phyloP scores from a whole-genome alignment of 2,888 invertebrate species.

The Pyrochroa serraticornis region DNA sequence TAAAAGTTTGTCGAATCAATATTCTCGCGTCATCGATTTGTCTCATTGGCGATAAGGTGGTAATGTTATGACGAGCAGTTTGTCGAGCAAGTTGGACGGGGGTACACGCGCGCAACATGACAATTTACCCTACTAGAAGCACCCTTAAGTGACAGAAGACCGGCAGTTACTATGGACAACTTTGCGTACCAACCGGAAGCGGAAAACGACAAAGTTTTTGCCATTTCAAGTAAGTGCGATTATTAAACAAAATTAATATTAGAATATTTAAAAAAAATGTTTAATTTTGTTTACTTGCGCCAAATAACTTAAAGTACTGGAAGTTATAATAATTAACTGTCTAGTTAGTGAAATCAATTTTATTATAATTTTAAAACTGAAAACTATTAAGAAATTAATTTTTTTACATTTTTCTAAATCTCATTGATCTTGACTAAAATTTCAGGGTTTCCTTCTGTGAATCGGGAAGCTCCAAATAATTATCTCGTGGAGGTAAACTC shows the following conservation, averaged over 20 bases:
- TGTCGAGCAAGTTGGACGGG: constrained; percentile 1
- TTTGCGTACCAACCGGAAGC: constrained; percentile 41
- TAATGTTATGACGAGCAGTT: constrained; percentile 20
- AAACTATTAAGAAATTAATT: no score
- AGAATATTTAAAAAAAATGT: not conserved
- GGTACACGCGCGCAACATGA: constrained; percentile 25
- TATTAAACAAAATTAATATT: not conserved
- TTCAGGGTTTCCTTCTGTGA: constrained; percentile 47
- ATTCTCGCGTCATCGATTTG: constrained; percentile 39
- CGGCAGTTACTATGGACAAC: constrained; percentile 39
- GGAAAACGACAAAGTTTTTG: constrained; percentile 35
- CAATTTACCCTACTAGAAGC: constrained; percentile 12
- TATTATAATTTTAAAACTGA: no score
- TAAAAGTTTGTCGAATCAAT: constrained; percentile 39
- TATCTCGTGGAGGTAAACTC: constrained; percentile 50
- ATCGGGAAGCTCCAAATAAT: constrained; percentile 50
- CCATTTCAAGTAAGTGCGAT: constrained; percentile 34
- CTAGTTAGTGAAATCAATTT: no score
- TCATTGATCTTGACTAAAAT: no score
- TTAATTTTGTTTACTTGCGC: not conserved
- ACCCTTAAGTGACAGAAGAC: constrained; percentile 10
- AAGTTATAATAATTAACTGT: no score
- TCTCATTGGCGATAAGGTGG: constrained; percentile 21
- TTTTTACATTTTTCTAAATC: no score
- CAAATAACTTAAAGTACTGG: no score